A percentile compares a stretch with the other conserved stretches of the same genome.
Evolutionary conservation across 2,113 vertebrate species (phyloP).

Genomic region (human): GRCh38 chr7:101608501-101609000

Average conservation of each 20-base stretch:
- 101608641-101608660: neutral
- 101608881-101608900: neutral
- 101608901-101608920: neutral
- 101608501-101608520: too few relatives aligned
- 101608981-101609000: neutral
- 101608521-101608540: too few relatives aligned
- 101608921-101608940: neutral
- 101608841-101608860: accelerated
- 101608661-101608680: neutral
- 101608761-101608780: neutral
- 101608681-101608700: neutral
- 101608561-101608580: neutral
- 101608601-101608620: neutral
- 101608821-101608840: neutral
- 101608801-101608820: neutral
- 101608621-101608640: accelerated
- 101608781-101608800: neutral
- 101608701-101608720: neutral
- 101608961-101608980: constrained; percentile 29
- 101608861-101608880: neutral
- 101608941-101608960: neutral
- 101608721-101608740: neutral
- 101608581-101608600: neutral
- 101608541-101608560: too few relatives aligned
- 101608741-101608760: neutral